A percentile compares a stretch with the other conserved stretches of the same genome.
phyloP scores from a whole-genome alignment of 2,888 invertebrate genomes.

The Lithophane semibrunnea region DNA sequence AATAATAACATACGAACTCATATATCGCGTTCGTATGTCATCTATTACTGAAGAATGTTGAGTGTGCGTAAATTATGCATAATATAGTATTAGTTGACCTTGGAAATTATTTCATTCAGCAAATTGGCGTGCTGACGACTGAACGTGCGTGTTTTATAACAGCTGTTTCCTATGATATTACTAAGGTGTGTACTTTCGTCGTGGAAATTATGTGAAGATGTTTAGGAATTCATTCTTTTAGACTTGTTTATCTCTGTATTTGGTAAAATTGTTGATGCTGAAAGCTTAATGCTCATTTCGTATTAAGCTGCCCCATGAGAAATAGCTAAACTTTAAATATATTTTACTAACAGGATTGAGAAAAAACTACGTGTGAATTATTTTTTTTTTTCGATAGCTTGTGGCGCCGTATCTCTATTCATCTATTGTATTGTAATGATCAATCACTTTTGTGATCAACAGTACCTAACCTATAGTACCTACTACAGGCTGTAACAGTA shows the following conservation, averaged over 20 bases:
- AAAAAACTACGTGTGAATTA: background rate
- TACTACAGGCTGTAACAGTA: conserved; percentile 46
- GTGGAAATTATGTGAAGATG: background rate
- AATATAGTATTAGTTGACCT: conserved; percentile 32
- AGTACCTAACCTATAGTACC: conserved; percentile 42
- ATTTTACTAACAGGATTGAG: background rate
- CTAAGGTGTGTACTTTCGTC: background rate
- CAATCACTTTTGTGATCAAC: conserved; percentile 47
- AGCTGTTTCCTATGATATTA: conserved; percentile 7
- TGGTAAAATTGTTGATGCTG: background rate
- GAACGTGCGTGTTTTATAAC: conserved; percentile 33
- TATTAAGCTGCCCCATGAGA: too few species aligned
- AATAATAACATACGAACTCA: background rate
- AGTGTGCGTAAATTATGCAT: conserved; percentile 38
- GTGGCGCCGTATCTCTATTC: background rate
- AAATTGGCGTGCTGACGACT: conserved; percentile 13
- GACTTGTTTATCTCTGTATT: background rate
- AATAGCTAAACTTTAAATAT: background rate
- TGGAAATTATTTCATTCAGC: conserved; percentile 48
- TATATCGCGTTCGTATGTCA: conserved; percentile 23
- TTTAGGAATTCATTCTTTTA: background rate
- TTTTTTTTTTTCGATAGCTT: conserved; percentile 1
- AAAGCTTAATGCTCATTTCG: background rate
- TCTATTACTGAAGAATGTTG: conserved; percentile 45
- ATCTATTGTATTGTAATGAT: conserved; percentile 3